phyloP scores from a whole-genome alignment of 2,888 invertebrate species.

The Ochlodes sylvanus region DNA sequence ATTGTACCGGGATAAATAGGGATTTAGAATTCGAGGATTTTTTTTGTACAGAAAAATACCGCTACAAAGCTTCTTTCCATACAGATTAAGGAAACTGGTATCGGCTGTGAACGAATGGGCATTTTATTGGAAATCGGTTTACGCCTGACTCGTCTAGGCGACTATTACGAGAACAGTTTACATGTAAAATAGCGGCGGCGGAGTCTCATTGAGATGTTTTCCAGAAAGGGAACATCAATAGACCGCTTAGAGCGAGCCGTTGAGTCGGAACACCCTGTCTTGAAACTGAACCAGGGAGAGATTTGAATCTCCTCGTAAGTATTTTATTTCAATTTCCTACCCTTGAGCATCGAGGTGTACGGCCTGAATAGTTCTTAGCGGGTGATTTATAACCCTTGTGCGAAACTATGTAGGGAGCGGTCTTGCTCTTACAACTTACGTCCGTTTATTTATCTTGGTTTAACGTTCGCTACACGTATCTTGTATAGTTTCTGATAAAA shows the following conservation, averaged over 20 bases:
- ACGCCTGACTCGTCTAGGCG: conserved; percentile 59
- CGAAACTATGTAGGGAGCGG: conserved; percentile 18
- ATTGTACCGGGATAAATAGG: conserved; percentile 17
- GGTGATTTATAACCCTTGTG: conserved; percentile 34
- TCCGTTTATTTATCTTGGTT: conserved; percentile 28
- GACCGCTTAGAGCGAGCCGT: conserved; percentile 45
- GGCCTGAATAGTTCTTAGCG: conserved; percentile 44
- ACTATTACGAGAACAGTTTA: conserved; percentile 62
- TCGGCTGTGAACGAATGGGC: conserved; percentile 43
- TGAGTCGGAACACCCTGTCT: conserved; percentile 40
- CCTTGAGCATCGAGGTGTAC: conserved; percentile 41
- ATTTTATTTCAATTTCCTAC: conserved; percentile 49
- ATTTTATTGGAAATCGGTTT: conserved; percentile 63
- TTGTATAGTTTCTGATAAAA: conserved; percentile 14
- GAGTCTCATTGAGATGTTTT: conserved; percentile 41
- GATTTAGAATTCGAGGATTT: conserved; percentile 30
- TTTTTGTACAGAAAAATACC: conserved; percentile 30
- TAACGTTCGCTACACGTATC: conserved; percentile 18
- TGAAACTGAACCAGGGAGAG: conserved; percentile 42
- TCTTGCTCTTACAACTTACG: conserved; percentile 20
- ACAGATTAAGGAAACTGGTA: conserved; percentile 56
- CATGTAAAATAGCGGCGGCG: conserved; percentile 52
- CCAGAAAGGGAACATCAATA: conserved; percentile 47
- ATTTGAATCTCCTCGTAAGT: conserved; percentile 48
- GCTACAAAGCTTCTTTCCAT: conserved; percentile 46